Percentiles rank a stretch among this genome's conserved stretches.
These are phyloP conservation scores for Mionectes olivaceus DNA, from an alignment of 2,797 vertebrate genomes.

Conservation along the genomic window DNA sequence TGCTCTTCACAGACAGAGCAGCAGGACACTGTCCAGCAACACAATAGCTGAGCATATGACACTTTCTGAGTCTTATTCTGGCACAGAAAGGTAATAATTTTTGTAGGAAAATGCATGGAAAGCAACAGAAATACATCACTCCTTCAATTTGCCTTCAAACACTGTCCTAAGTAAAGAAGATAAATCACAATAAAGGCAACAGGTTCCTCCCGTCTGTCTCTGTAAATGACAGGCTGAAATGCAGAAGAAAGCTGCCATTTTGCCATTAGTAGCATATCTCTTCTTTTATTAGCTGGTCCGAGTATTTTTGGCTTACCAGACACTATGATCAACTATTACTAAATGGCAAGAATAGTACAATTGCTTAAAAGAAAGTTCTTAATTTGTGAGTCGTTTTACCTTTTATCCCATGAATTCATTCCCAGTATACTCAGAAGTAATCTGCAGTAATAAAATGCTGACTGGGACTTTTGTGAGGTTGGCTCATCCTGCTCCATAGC, in stretches of 20 bases:
- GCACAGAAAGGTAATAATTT: not conserved
- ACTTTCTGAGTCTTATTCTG: not conserved
- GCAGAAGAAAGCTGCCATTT: not conserved
- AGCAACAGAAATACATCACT: not conserved
- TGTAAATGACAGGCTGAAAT: not conserved
- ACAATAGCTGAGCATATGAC: not conserved
- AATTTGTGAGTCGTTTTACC: slow-evolving; percentile 79
- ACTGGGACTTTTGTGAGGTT: slow-evolving; percentile 89
- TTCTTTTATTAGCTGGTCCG: not conserved
- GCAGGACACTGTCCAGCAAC: not conserved
- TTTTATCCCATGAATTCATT: slow-evolving; percentile 99
- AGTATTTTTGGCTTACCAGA: not conserved
- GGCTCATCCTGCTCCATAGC: slow-evolving; percentile 91
- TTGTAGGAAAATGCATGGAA: not conserved
- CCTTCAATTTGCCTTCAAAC: not conserved
- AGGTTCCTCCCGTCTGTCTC: not conserved
- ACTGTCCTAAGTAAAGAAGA: not conserved
- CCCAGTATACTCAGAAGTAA: slow-evolving; percentile 96
- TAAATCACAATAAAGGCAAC: not conserved
- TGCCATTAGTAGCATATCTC: not conserved
- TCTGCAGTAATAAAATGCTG: slow-evolving; percentile 97
- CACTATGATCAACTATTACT: not conserved
- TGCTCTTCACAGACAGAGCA: slow-evolving; percentile 2
- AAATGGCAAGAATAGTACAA: not conserved
- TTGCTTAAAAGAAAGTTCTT: not conserved